Percentiles rank a stretch among this genome's conserved stretches.
Evolutionary conservation across 2,113 vertebrate genomes (phyloP).

Genomic region (Nycticorax nycticorax): DNA sequence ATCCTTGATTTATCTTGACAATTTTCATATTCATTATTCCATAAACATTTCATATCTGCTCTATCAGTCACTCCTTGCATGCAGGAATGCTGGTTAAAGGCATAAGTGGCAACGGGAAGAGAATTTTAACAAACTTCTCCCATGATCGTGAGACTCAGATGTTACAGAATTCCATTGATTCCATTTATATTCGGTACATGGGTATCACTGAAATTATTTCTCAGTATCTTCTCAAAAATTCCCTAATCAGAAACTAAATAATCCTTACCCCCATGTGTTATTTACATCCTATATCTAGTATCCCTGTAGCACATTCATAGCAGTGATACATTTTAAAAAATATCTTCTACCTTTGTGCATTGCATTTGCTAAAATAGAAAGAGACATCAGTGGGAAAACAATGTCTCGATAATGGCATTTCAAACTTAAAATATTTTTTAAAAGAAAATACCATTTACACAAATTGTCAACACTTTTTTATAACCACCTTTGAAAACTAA

Average conservation of each 20-base stretch:
- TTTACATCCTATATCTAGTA: background rate
- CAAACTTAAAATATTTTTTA: background rate
- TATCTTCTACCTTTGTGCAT: background rate
- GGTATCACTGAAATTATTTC: background rate
- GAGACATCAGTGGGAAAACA: background rate
- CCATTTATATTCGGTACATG: background rate
- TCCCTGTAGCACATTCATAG: background rate
- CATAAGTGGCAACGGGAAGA: background rate
- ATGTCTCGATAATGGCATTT: background rate
- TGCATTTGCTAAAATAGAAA: background rate
- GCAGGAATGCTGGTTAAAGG: background rate
- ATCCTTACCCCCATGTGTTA: background rate
- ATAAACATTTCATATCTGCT: background rate
- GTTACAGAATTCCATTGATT: background rate
- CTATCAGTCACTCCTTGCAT: background rate
- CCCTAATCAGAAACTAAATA: background rate
- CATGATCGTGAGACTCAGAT: background rate
- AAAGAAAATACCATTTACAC: background rate
- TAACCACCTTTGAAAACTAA: background rate
- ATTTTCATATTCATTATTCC: background rate
- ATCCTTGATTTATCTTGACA: background rate
- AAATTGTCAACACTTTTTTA: background rate
- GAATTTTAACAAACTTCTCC: background rate
- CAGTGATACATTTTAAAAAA: background rate
- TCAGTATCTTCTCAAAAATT: background rate